These are phyloP conservation scores for Parthenolecanium corni DNA, from an alignment of 2,888 invertebrate species.

Conservation along the genomic window DNA sequence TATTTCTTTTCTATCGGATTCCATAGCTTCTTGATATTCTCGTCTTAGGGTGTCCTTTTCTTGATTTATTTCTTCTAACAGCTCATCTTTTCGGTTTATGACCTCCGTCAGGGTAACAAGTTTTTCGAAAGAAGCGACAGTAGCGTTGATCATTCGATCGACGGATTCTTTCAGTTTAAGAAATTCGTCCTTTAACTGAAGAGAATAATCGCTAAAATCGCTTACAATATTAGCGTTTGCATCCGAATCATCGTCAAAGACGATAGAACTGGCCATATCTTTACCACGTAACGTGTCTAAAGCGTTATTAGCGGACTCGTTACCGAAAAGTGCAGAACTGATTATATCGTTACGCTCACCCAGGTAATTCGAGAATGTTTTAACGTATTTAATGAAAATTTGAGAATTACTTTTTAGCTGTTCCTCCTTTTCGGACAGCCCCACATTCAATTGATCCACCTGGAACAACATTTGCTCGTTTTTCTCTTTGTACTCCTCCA, in stretches of 20 bases:
- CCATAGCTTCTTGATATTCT: constrained; percentile 11
- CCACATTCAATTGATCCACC: constrained; percentile 26
- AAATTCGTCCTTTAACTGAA: constrained; percentile 8
- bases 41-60: constrained; percentile 22
- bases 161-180: constrained; percentile 7
- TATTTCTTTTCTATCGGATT: constrained; percentile 24
- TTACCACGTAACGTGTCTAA: background rate
- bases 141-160: constrained; percentile 10
- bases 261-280: background rate
- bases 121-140: constrained; percentile 17
- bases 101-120: constrained; percentile 21
- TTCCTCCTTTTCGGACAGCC: constrained; percentile 18
- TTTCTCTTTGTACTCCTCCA: constrained; percentile 29
- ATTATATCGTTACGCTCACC: constrained; percentile 4
- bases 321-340: background rate
- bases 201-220: too few relatives aligned
- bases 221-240: background rate
- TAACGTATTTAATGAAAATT: background rate
- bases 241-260: constrained; percentile 2
- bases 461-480: constrained; percentile 28
- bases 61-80: constrained; percentile 4
- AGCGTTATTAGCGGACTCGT: background rate
- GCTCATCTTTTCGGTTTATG: constrained; percentile 18
- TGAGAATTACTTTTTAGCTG: background rate
- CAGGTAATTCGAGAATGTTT: constrained; percentile 1